Evolutionary conservation across 2,888 invertebrate species (phyloP).

Genomic region (Synergus laeviventris): DNA sequence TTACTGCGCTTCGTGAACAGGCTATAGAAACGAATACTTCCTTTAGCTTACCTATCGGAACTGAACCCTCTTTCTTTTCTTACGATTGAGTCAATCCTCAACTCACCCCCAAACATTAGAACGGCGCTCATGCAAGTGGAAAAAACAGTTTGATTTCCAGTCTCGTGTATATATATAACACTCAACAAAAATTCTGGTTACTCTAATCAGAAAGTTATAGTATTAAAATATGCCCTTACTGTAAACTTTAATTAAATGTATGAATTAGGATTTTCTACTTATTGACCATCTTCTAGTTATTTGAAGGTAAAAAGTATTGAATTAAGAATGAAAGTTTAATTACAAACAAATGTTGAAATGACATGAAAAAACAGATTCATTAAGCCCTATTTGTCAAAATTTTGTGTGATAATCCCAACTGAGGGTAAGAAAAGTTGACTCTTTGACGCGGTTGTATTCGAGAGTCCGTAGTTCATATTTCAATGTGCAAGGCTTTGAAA

Average conservation of each 20-base stretch:
- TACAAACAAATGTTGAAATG: too few species aligned
- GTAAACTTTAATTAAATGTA: too few species aligned
- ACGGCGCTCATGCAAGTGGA: background rate
- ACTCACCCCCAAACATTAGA: background rate
- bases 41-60: conserved; percentile 38
- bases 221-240: too few species aligned
- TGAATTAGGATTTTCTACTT: too few species aligned
- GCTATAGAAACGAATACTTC: conserved; percentile 43
- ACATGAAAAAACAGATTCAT: too few species aligned
- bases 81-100: background rate
- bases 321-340: too few species aligned
- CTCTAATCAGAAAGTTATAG: too few species aligned
- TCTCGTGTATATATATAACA: too few species aligned
- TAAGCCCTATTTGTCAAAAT: background rate
- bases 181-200: background rate
- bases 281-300: too few species aligned
- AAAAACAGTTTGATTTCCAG: conserved; percentile 5
- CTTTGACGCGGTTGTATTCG: background rate
- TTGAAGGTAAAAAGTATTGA: background rate
- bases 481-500: background rate
- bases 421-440: background rate
- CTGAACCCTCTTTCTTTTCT: background rate
- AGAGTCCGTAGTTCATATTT: background rate
- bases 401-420: background rate
- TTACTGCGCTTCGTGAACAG: conserved; percentile 43